Percentiles rank a stretch among this genome's conserved stretches.
Evolutionary conservation across 2,797 vertebrate species (phyloP).

Genomic region (Arremon aurantiirostris): DNA sequence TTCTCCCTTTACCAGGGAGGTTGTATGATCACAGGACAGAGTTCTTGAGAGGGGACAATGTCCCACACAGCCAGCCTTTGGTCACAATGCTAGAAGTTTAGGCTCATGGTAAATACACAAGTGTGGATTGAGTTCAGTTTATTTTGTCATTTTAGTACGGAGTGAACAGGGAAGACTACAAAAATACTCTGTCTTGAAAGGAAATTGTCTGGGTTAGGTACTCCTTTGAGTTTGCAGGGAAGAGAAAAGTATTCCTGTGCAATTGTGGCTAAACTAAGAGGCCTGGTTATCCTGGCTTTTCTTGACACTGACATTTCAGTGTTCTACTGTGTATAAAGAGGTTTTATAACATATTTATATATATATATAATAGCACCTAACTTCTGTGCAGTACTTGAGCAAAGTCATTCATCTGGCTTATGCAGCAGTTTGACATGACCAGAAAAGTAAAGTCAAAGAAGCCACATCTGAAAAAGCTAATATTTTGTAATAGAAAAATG

Average conservation of each 20-base stretch:
- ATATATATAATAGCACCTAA: background rate
- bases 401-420: background rate
- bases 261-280: background rate
- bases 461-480: background rate
- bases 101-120: background rate
- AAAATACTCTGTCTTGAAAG: background rate
- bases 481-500: background rate
- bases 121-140: background rate
- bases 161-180: background rate
- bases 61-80: accelerated
- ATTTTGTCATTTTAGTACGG: background rate
- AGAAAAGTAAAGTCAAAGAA: background rate
- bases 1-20: background rate
- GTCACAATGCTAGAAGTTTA: background rate
- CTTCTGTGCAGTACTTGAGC: background rate
- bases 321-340: background rate
- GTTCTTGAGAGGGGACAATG: background rate
- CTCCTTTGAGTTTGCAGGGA: background rate
- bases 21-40: background rate
- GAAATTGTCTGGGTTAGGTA: background rate
- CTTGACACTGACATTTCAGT: background rate
- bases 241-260: background rate
- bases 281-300: background rate
- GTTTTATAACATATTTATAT: background rate
- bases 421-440: background rate